These are phyloP conservation scores for Mercenaria mercenaria DNA, from an alignment of 1,140 invertebrate species.

Conservation along the genomic window DNA sequence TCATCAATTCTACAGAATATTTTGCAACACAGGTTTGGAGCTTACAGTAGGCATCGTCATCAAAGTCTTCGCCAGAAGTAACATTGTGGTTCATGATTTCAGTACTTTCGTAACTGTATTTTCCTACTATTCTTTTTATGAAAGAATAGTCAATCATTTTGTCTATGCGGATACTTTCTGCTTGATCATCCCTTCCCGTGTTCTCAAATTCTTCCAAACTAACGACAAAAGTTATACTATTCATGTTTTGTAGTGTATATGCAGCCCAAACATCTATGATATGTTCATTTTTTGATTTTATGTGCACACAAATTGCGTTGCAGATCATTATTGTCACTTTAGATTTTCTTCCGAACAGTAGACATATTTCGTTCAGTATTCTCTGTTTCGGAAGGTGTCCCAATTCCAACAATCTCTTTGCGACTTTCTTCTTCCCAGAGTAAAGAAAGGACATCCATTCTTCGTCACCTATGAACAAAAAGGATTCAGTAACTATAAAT, in stretches of 20 bases:
- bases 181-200: neutral
- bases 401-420: neutral
- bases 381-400: neutral
- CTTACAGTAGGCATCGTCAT: neutral
- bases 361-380: neutral
- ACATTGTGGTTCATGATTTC: neutral
- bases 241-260: neutral
- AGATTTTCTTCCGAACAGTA: neutral
- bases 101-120: neutral
- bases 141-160: neutral
- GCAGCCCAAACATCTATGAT: neutral
- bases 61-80: neutral
- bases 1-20: neutral
- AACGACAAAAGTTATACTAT: neutral
- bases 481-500: too few species aligned
- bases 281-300: neutral
- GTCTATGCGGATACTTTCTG: neutral
- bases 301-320: neutral
- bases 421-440: neutral
- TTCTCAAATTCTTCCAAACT: neutral
- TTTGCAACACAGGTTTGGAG: neutral
- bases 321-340: neutral
- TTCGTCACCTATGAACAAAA: neutral
- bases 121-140: neutral
- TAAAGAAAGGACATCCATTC: neutral